Base-by-base conservation (phyloP, 2,888 invertebrate genomes). In the Neocrepidodera transversa region DNA sequence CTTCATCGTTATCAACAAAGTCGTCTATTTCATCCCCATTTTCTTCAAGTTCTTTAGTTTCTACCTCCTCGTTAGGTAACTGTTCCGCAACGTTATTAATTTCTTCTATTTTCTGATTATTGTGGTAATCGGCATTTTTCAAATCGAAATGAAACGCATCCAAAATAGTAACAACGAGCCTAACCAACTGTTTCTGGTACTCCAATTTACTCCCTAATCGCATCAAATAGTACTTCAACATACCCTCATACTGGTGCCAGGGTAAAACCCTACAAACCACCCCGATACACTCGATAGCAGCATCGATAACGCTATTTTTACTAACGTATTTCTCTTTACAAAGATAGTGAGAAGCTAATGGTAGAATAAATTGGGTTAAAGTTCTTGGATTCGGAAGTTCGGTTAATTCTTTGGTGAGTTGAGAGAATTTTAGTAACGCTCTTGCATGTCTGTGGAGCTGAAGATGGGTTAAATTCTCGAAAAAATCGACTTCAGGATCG, bases 141-240 rank as follows among this genome's bases (percentile, higher is more conserved):
- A 97, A 82, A 81, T 97, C 93, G 78, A 91, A 97, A 80, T 97
- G 97, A 74, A 97, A 97, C 0, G 91, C 87, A 75, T 97, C 94
- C 63, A 97, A 82, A 61, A 97, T 88, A 0, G 87, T 86, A 0
- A 91, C 87, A 10, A 91, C 82, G 55, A 92, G 83, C 55, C 90
- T 84, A 6, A 95, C 91, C 57, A 91, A 81, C 70, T 95, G 92
- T 70, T 91, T 94, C 72, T 95, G 95, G 75, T 88, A 88, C 30
- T 91, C 90, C 0, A 85, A 78, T 6, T 88, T 85, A 47, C 84
- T 82, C 0, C 89, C 84, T 75, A 98, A 82, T 79, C 90, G 88
- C 54, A 84, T 83, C 28, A 98, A 81, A 77, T 95, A 96, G 69
- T 87, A 85, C 68, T 90, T 91, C 2, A 98, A 80, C 28, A 95